Evolutionary conservation across 2,888 invertebrate species (phyloP), one percentile per base, ranked within the genome.

Genomic region (Oasisia sp.): DNA sequence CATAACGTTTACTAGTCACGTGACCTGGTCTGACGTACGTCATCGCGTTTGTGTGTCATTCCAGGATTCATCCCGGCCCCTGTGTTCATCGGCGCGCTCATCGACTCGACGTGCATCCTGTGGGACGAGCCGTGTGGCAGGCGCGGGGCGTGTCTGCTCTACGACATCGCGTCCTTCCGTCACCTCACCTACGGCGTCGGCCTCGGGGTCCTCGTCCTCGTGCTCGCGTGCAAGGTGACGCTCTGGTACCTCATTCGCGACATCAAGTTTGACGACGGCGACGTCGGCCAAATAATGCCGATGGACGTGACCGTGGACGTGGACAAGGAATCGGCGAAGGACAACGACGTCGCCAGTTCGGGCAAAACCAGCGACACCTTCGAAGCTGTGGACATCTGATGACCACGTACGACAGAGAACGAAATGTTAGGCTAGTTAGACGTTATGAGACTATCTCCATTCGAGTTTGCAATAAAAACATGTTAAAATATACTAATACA

Each of bases 51-150:
- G 19, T 74, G 2, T 74, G 74, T 91, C 50, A 91, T 91, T 92
- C 1, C 93, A 94, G 94, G 93, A 45, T 93, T 93, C 89, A 92
- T 94, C 4, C 94, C 94, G 32, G 92, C 92, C 11, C 94, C 94
- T 8, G 50, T 94, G 14, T 19, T 94, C 45, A 92, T 93, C 89
- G 94, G 94, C 8, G 89, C 89, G 8, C 93, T 94, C 44, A 92
- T 93, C 32, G 94, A 94, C 91, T 91, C 91, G 9, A 89, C 92
- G 32, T 94, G 94, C 91, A 92, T 92, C 32, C 92, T 94, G 32
- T 94, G 94, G 94, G 92, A 94, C 91, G 38, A 56, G 19, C 92
- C 91, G 0, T 94, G 94, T 90, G 92, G 91, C 9, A 91, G 32
- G 74, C 89, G 89, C 3, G 93, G 93, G 7, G 89, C 92, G 4